A percentile compares a stretch with the other conserved stretches of the same genome.
Evolutionary conservation across 2,113 vertebrate genomes (phyloP).

Genomic region (western clawed frog (Xenopus tropicalis)): UCB_Xtro_10.0 CM004443.2:193345501-193346000

Average conservation of each 20-base stretch:
- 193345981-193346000: too few species aligned
- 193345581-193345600: conserved; percentile 28
- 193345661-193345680: conserved; percentile 29
- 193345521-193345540: too few species aligned
- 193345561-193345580: not conserved
- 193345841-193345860: too few species aligned
- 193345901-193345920: too few species aligned
- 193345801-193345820: conserved; percentile 6
- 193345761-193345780: conserved; percentile 9
- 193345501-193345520: too few species aligned
- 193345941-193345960: too few species aligned
- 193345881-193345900: too few species aligned
- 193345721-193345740: conserved; percentile 36
- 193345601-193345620: conserved; percentile 39
- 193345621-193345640: conserved; percentile 32
- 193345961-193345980: too few species aligned
- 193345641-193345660: conserved; percentile 36
- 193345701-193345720: conserved; percentile 26
- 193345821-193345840: too few species aligned
- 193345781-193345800: conserved; percentile 22
- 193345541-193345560: too few species aligned
- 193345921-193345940: too few species aligned
- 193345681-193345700: conserved; percentile 28
- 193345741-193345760: conserved; percentile 27
- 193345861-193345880: too few species aligned